Conservation (phyloP, 1,140 invertebrate genomes). For the Lasaia peninsularis region DNA sequence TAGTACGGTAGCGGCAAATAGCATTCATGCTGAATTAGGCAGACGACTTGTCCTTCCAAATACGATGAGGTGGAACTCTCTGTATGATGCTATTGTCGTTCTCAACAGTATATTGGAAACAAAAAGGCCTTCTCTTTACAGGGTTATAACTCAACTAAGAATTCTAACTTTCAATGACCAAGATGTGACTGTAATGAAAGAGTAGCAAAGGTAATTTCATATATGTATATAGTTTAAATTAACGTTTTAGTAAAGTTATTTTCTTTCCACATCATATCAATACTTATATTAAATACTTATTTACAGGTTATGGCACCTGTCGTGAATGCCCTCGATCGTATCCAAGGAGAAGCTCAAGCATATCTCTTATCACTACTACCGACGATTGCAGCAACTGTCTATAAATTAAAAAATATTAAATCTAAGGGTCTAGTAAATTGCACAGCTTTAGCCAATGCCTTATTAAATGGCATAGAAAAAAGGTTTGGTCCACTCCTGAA, state of each 20-base stretch:
- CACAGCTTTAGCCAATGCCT: constrained; percentile 30
- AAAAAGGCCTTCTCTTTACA: constrained; percentile 24
- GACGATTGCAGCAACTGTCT: constrained; percentile 26
- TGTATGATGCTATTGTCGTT: constrained; percentile 20
- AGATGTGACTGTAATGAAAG: constrained; percentile 17
- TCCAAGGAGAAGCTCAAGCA: constrained; percentile 26
- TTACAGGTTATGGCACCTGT: constrained; percentile 4
- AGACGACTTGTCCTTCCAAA: constrained; percentile 20
- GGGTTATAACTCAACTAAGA: constrained; percentile 22
- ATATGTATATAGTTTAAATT: neutral
- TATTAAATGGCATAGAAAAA: constrained; percentile 26
- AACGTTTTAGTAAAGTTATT: neutral
- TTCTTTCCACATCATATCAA: neutral
- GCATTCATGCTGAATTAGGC: constrained; percentile 19
- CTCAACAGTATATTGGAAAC: constrained; percentile 23
- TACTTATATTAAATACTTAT: neutral
- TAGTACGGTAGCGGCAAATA: constrained; percentile 22
- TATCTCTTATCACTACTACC: constrained; percentile 25
- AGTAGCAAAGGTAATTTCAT: neutral
- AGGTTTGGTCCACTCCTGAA: constrained; percentile 25
- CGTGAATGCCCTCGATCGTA: neutral
- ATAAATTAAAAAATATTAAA: constrained; percentile 32
- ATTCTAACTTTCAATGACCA: constrained; percentile 22
- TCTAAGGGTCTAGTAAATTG: constrained; percentile 28
- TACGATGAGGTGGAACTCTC: constrained; percentile 19